Evolutionary conservation across 2,888 invertebrate genomes (phyloP), one percentile per base, ranked within the genome.

Genomic region (Lacanobia wlatinum): DNA sequence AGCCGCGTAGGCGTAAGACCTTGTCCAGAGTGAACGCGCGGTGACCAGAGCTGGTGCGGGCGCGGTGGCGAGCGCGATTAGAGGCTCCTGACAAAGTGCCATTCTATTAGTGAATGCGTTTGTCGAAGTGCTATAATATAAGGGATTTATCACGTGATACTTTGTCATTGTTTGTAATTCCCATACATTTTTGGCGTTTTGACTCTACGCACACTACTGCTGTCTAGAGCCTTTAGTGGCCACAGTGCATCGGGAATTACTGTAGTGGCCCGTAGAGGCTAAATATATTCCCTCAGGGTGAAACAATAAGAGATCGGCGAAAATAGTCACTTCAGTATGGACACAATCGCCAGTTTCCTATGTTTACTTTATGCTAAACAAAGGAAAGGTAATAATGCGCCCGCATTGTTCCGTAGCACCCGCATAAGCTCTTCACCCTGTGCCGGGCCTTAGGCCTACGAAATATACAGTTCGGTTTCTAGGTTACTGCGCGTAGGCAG

Each of bases 1-100:
- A 81, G 78, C 61, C 48, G 56, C 21, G 21, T 59, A 59, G 59
- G 59, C 59, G 40, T 40, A 12, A 21, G 10, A 34, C n/a, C n/a
- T n/a, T 1, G 34, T 34, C 5, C 38, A 56, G 18, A 34, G 28
- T 56, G n/a, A 34, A 34, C 34, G 18, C 3, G 34, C 56, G 56
- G 18, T 9, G 1, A 5, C 34, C 5, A 34, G 34, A 34, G 56
- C 18, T 34, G 56, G 9, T 10, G 38, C 34, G 14, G 34, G 18
- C 3, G 56, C 56, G 56, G 34, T 9, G 1, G 56, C 18, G 56
- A 34, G 9, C 18, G 34, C 55, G 43, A 43, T 43, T 43, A 40
- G 40, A 40, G 1, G 1, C 1, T 8, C 1, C 9, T 10, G 10
- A 12, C 40, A 40, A 40, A 40, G 1, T 40, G 40, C 40, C 28